Conservation (phyloP, 2,888 invertebrate genomes). For the Machimus atricapillus region DNA sequence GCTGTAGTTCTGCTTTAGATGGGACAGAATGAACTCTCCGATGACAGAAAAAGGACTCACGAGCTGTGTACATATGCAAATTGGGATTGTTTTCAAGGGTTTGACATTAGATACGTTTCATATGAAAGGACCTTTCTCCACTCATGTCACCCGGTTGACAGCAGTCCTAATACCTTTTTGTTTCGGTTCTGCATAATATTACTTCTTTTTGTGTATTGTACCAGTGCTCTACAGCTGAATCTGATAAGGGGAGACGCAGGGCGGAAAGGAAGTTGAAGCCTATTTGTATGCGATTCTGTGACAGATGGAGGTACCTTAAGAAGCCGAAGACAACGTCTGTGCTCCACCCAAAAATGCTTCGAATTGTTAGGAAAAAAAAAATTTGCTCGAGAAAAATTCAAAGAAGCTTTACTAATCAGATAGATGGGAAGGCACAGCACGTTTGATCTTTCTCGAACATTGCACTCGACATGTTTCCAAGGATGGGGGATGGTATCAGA, state of each 20-base stretch:
- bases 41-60: conserved; percentile 23
- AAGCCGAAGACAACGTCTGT: background rate
- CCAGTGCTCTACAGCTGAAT: background rate
- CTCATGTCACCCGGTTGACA: background rate
- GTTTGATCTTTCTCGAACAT: background rate
- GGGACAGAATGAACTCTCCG: background rate
- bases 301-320: conserved; percentile 8
- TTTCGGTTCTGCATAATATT: conserved; percentile 8
- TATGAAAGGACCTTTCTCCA: conserved; percentile 24
- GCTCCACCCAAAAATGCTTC: background rate
- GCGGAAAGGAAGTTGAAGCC: background rate
- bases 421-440: background rate
- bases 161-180: conserved; percentile 16
- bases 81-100: conserved; percentile 21
- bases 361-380: background rate
- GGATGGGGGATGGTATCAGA: background rate
- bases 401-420: background rate
- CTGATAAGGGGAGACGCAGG: background rate
- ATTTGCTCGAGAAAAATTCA: background rate
- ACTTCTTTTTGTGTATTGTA: background rate
- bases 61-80: conserved; percentile 25
- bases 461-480: background rate
- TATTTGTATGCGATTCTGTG: conserved; percentile 18
- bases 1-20: background rate
- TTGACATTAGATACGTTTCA: conserved; percentile 26